Percentiles rank a stretch among this genome's conserved stretches.
phyloP scores from a whole-genome alignment of 2,797 vertebrate species.

The Apogon hyalosoma region DNA sequence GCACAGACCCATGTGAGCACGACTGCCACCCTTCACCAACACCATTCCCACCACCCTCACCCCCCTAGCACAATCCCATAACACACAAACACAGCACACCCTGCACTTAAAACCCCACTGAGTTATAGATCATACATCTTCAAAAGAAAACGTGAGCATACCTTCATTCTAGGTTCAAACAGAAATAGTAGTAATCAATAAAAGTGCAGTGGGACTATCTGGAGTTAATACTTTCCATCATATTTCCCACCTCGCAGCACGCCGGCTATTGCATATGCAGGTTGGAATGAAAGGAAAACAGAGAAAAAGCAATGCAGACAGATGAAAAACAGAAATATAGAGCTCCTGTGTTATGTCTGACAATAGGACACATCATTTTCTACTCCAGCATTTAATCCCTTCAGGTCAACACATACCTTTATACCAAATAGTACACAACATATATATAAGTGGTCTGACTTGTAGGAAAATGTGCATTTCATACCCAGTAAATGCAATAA shows the following conservation, averaged over 20 bases:
- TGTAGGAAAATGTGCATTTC: no score
- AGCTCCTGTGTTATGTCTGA: conserved; percentile 42
- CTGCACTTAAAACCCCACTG: conserved; percentile 3
- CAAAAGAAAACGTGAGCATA: conserved; percentile 14
- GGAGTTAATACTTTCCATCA: conserved; percentile 64
- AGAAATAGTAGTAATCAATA: conserved; percentile 49
- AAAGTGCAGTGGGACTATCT: conserved; percentile 31
- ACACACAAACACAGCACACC: conserved; percentile 5
- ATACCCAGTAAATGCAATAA: no score
- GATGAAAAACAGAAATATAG: conserved; percentile 30
- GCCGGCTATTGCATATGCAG: conserved; percentile 11
- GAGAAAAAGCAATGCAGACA: conserved; percentile 7
- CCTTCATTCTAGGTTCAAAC: conserved; percentile 66
- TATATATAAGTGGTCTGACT: no score
- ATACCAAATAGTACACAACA: no score
- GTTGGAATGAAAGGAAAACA: conserved; percentile 18
- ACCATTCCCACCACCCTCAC: background rate
- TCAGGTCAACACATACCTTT: no score
- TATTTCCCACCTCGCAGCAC: conserved; percentile 57
- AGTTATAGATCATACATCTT: conserved; percentile 28
- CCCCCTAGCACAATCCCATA: background rate
- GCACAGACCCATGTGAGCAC: conserved; percentile 64
- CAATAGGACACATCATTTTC: conserved; percentile 48
- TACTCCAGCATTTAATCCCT: conserved; percentile 47
- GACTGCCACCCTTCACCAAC: conserved; percentile 52